Evolutionary conservation across 2,113 vertebrate species (phyloP), one percentile per base, ranked within the genome.

Genomic region (Silurus meridionalis): DNA sequence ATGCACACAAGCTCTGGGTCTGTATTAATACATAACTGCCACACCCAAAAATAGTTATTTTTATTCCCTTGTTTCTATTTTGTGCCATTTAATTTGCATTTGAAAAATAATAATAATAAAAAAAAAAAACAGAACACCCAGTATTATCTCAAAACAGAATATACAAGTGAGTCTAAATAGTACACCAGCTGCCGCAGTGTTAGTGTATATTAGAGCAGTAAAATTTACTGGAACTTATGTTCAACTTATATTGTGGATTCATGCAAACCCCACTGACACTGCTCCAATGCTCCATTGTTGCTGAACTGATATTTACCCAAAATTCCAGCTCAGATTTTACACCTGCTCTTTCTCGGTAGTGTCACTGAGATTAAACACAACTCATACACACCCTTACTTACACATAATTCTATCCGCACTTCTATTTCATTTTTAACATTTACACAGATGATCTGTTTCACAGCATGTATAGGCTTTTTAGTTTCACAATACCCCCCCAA

Each of bases 11-110:
- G 46, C n/a, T 14, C 46, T 64, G 60, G 11, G 80, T 64, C 58
- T n/a, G 80, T 82, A n/a, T 52, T 48, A 82, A 82, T 64, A 81
- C 61, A 81, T 81, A 64, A 82, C 5, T 82, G 21, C 60, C 28
- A 52, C 55, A 60, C 53, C 77, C 77, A 58, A 4, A 79, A 60
- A 55, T 6, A 60, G 25, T 80, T 46, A 80, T 80, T 61, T 61
- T 57, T 46, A 61, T 80, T 80, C 58, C 50, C 19, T n/a, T 46
- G 55, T 6, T 11, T 58, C 53, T 80, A 60, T 80, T 80, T 15
- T 80, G 13, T 0, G 14, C n/a, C 14, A 9, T 57, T 79, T 0
- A 10, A 25, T 55, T 50, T 23, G 50, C n/a, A 9, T 58, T 58
- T 71, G 17, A 21, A 78, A 28, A 80, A 9, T 60, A 19, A 37